Evolutionary conservation across 2,797 vertebrate species (phyloP).

Genomic region (Tokudaia tokunoshimensis): DNA sequence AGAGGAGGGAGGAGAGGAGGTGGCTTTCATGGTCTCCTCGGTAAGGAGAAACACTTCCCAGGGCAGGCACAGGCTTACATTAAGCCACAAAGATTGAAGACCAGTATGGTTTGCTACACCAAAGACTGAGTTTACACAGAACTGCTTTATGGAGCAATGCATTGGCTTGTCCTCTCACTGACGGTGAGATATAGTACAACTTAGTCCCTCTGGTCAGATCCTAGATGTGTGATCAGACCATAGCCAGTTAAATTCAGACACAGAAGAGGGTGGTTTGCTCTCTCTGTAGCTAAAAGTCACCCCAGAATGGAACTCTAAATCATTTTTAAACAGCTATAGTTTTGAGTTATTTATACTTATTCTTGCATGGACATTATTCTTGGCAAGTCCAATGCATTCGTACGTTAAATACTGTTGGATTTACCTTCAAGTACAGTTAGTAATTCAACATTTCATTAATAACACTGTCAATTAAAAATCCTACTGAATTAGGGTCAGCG

Average conservation of each 20-base stretch:
- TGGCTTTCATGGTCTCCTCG: not conserved
- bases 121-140: constrained; percentile 23
- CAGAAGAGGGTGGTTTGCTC: not conserved
- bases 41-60: constrained; percentile 11
- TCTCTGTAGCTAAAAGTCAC: constrained; percentile 24
- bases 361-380: constrained; percentile 21
- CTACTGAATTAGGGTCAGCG: constrained; percentile 10
- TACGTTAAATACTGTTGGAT: constrained; percentile 49
- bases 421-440: constrained; percentile 57
- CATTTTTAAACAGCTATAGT: constrained; percentile 23
- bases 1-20: not conserved
- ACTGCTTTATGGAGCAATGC: constrained; percentile 7
- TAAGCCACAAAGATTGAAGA: not conserved
- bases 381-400: not conserved
- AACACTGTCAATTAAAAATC: constrained; percentile 43
- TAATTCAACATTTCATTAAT: constrained; percentile 35
- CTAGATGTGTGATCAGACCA: not conserved
- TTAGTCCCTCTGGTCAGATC: constrained; percentile 1
- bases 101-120: not conserved
- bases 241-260: constrained; percentile 8
- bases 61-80: not conserved
- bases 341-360: constrained; percentile 31
- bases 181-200: not conserved
- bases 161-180: not conserved
- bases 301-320: not conserved